phyloP scores from a whole-genome alignment of 2,888 invertebrate species.

The Dioctria linearis region DNA sequence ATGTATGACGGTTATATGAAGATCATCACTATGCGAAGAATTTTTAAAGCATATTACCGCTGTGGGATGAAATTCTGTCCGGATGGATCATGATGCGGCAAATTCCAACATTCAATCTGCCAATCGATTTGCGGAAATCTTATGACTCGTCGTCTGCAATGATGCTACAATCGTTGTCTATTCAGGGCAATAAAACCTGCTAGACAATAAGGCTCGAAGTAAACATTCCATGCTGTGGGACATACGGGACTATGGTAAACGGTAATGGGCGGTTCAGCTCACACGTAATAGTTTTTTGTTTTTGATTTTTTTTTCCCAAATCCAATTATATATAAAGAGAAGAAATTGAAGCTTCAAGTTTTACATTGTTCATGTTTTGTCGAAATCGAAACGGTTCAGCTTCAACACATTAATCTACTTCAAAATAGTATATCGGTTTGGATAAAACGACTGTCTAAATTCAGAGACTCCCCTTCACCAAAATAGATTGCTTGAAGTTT shows the following conservation, averaged over 20 bases:
- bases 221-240: conserved; percentile 26
- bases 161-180: conserved; percentile 6
- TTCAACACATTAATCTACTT: conserved; percentile 16
- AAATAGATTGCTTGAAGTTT: conserved; percentile 9
- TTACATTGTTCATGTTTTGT: background rate
- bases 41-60: conserved; percentile 28
- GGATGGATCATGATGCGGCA: conserved; percentile 22
- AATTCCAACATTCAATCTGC: conserved; percentile 67
- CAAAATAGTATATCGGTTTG: conserved; percentile 14
- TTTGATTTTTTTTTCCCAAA: background rate
- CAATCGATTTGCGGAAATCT: conserved; percentile 61
- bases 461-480: background rate
- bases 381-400: conserved; percentile 19
- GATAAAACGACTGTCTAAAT: conserved; percentile 10
- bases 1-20: conserved; percentile 26
- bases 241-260: conserved; percentile 12
- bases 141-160: conserved; percentile 55
- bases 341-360: background rate
- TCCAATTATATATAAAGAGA: background rate
- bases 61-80: conserved; percentile 21
- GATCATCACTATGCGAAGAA: conserved; percentile 24
- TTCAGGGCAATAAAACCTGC: background rate
- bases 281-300: conserved; percentile 36
- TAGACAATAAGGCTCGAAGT: conserved; percentile 18
- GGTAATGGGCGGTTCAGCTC: conserved; percentile 21